A percentile compares a stretch with the other conserved stretches of the same genome.
Conservation (phyloP, 2,113 vertebrate species). For the Chloroceryle aenea region DNA sequence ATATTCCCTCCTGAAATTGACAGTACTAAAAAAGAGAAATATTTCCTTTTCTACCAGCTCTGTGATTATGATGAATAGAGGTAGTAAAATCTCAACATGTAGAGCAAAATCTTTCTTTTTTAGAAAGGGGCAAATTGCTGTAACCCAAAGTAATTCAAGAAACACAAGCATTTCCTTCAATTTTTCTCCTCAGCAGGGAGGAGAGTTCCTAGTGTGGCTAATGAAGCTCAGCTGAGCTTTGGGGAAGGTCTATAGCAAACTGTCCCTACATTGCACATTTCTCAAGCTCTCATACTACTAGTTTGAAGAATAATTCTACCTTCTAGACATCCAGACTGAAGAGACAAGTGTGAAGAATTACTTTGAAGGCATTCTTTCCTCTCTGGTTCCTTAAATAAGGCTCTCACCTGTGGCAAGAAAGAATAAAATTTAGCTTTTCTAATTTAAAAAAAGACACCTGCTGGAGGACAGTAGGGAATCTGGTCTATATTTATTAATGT, state of each 20-base stretch:
- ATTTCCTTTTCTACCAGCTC: conserved; percentile 26
- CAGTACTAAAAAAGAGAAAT: conserved; percentile 12
- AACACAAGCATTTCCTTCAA: conserved; percentile 49
- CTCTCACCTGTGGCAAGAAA: not conserved
- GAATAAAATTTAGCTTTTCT: not conserved
- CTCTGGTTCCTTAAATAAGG: not conserved
- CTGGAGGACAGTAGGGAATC: not conserved
- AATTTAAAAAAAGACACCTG: not conserved
- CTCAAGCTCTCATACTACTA: not conserved
- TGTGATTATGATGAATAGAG: conserved; percentile 47
- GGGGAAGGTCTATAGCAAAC: not conserved
- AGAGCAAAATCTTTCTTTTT: conserved; percentile 20
- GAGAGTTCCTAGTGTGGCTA: not conserved
- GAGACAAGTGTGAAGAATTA: not conserved
- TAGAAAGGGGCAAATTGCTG: conserved; percentile 8
- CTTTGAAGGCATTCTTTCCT: not conserved
- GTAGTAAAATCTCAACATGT: conserved; percentile 16
- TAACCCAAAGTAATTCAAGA: conserved; percentile 48
- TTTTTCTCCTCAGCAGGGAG: conserved; percentile 48
- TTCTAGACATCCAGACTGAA: not conserved
- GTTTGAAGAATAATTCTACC: not conserved
- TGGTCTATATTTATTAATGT: not conserved
- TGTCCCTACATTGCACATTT: not conserved
- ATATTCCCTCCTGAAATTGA: conserved; percentile 31
- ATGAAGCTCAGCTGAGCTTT: conserved; percentile 41